phyloP scores from a whole-genome alignment of 2,888 invertebrate species.

The Tuberolachnus salignus region DNA sequence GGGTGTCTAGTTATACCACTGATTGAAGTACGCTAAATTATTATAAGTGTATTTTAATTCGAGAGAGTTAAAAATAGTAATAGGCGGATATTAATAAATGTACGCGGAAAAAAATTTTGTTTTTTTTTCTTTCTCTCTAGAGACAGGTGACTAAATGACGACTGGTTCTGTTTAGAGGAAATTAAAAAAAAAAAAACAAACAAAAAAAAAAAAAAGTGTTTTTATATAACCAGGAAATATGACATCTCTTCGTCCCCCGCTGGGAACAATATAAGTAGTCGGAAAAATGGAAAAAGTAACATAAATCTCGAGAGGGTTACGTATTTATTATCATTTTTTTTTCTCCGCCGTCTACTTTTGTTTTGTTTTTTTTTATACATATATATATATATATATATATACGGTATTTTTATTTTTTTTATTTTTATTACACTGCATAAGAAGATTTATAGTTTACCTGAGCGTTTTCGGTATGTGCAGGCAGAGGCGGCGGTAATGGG shows the following conservation, averaged over 20 bases:
- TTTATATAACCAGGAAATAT: conserved; percentile 38
- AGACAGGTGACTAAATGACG: conserved; percentile 33
- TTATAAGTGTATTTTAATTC: too few species aligned
- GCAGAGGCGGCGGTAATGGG: conserved; percentile 54
- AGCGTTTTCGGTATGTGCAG: conserved; percentile 43
- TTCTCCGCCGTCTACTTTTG: conserved; percentile 51
- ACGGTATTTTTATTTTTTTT: conserved; percentile 6
- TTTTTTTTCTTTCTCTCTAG: too few species aligned
- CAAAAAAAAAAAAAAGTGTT: neutral
- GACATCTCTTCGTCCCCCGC: conserved; percentile 45
- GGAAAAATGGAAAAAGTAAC: conserved; percentile 50
- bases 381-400: conserved; percentile 43
- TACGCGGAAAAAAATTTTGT: neutral
- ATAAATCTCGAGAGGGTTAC: conserved; percentile 56
- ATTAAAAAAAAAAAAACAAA: conserved; percentile 21
- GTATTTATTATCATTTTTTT: conserved; percentile 56
- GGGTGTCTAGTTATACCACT: too few species aligned
- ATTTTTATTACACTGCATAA: conserved; percentile 48
- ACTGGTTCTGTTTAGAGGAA: conserved; percentile 13
- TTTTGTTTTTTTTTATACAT: conserved; percentile 2
- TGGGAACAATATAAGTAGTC: conserved; percentile 48
- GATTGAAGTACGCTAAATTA: too few species aligned
- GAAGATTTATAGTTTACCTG: conserved; percentile 56
- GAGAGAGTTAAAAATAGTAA: neutral
- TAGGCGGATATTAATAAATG: neutral